A percentile compares a stretch with the other conserved stretches of the same genome.
phyloP scores from a whole-genome alignment of 2,113 vertebrate species.

The Petroica traversi region DNA sequence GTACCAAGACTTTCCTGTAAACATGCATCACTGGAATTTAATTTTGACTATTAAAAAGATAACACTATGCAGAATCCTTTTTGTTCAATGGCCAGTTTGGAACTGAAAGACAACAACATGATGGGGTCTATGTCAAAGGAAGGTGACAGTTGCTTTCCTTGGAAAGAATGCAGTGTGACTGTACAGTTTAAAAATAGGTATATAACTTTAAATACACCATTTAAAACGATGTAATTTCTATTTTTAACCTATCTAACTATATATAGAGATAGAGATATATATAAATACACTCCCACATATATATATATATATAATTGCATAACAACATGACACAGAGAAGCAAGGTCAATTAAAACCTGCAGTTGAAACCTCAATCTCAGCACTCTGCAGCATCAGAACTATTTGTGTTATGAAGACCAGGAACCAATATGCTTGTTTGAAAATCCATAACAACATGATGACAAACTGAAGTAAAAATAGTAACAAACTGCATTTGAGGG shows the following conservation, averaged over 20 bases:
- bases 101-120: not conserved
- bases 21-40: not conserved
- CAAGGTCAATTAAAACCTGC: slow-evolving; percentile 36
- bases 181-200: slow-evolving; percentile 38
- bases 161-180: slow-evolving; percentile 37
- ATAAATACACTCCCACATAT: not conserved
- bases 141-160: slow-evolving; percentile 14
- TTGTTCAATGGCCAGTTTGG: not conserved
- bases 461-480: slow-evolving; percentile 9
- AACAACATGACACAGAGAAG: slow-evolving; percentile 15
- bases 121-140: not conserved
- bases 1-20: not conserved
- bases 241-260: slow-evolving; percentile 21
- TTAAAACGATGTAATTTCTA: not conserved
- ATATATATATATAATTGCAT: not conserved
- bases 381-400: not conserved
- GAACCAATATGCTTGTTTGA: not conserved
- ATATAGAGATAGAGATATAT: not conserved
- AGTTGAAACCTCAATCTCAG: not conserved
- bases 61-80: not conserved
- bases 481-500: not conserved
- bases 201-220: slow-evolving; percentile 1
- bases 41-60: not conserved
- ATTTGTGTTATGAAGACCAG: not conserved
- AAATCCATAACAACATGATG: not conserved